These are phyloP conservation scores for Ceratina calcarata DNA, from an alignment of 1,140 invertebrate species.

Conservation along the genomic window DNA sequence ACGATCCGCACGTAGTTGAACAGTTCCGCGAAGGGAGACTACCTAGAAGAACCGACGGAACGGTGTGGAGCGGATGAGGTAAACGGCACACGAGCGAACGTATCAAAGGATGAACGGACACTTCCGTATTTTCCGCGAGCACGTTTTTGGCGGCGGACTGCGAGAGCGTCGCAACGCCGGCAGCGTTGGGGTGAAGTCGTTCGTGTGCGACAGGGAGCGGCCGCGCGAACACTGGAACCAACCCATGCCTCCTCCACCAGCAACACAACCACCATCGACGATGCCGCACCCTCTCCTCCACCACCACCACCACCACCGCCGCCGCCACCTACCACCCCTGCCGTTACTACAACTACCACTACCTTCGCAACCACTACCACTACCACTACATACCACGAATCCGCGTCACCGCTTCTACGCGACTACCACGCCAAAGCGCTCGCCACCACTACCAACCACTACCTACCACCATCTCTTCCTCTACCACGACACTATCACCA, in stretches of 20 bases:
- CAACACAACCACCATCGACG: slow-evolving; percentile 49
- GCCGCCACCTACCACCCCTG: slow-evolving; percentile 4
- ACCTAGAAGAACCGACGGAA: neutral
- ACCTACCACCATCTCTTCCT: slow-evolving; percentile 45
- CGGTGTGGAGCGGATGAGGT: slow-evolving; percentile 29
- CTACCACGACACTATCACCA: slow-evolving; percentile 51
- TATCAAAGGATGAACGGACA: slow-evolving; percentile 12
- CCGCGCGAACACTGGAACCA: slow-evolving; percentile 76
- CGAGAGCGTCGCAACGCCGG: slow-evolving; percentile 64
- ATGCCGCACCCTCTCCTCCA: slow-evolving; percentile 46
- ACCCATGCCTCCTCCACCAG: slow-evolving; percentile 63
- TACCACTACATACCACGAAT: no score
- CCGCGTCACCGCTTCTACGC: slow-evolving; percentile 50
- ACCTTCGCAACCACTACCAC: no score
- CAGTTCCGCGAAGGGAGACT: no score
- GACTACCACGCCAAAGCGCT: slow-evolving; percentile 53
- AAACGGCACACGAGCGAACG: slow-evolving; percentile 16
- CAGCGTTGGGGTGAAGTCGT: slow-evolving; percentile 62
- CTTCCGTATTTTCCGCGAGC: slow-evolving; percentile 59
- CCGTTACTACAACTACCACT: slow-evolving; percentile 39
- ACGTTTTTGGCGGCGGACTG: slow-evolving; percentile 63
- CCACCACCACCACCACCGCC: slow-evolving; percentile 23
- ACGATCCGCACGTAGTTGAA: neutral
- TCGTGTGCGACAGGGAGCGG: slow-evolving; percentile 78
- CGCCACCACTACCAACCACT: slow-evolving; percentile 24